Base-by-base conservation (phyloP, 1,140 invertebrate genomes). In the Chelonus insularis region DNA sequence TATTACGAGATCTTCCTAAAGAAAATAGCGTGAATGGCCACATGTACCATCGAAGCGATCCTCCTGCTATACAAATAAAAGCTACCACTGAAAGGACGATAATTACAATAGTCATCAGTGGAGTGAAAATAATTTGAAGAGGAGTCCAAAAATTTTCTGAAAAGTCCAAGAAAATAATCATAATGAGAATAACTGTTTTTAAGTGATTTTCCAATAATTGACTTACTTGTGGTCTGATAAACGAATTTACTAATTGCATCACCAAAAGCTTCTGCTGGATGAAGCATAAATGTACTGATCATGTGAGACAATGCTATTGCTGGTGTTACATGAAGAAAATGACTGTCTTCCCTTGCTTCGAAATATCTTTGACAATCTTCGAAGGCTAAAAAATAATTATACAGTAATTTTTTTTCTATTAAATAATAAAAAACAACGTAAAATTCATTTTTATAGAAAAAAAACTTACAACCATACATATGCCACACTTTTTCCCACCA, bases 291-390 rank as follows among this genome's bases (percentile, higher is more conserved):
- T 12, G 62, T 68, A 14, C 50, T 61, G 0, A 68, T 14, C 62
- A 77, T 67, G n/a, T 73, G 59, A n/a, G 70, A 68, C 37, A 78
- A 45, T 21, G 62, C 76, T 51, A 64, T 11, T 1, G 61, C 43
- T 14, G 76, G 76, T 32, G 74, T 78, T 5, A 78, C 64, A 64
- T 75, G 48, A 12, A 75, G 34, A 12, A 51, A 62, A 51, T 73
- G 70, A 66, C 73, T 67, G 20, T 57, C 43, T 66, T 73, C 72
- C 0, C 66, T 56, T 4, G 66, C 59, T 67, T 72, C 60, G 18
- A 65, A 68, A 39, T 77, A 75, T 37, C 72, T 62, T 45, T 70
- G 60, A 48, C 76, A 78, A 32, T 71, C 66, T 0, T 70, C 65
- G 0, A 16, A 39, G 47, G 12, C 69, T 73, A 18, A 12, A 37